A percentile compares a stretch with the other conserved stretches of the same genome.
Evolutionary conservation across 2,797 vertebrate genomes (phyloP).

Genomic region (Petrocephalus sullivani): DNA sequence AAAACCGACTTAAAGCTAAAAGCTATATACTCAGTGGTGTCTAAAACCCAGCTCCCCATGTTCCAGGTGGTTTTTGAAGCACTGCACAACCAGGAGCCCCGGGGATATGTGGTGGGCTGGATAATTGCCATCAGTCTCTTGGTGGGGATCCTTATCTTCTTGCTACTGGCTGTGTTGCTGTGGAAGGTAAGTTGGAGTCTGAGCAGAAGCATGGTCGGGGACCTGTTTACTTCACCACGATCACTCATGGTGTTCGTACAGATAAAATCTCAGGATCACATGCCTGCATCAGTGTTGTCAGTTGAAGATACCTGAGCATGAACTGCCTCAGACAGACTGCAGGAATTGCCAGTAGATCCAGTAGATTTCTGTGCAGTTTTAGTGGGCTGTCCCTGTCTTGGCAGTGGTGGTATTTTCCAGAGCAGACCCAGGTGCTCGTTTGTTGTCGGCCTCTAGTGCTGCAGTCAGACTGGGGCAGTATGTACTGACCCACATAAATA

Average conservation of each 20-base stretch:
- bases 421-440: not conserved
- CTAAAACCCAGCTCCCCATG: slow-evolving; percentile 31
- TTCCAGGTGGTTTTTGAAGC: slow-evolving; percentile 95
- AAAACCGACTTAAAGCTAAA: not conserved
- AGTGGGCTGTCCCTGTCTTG: not conserved
- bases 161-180: slow-evolving; percentile 89
- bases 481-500: not conserved
- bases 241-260: not conserved
- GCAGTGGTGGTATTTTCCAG: not conserved
- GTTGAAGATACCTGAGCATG: not conserved
- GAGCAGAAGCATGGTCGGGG: not conserved
- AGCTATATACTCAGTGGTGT: not conserved
- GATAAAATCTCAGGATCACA: not conserved
- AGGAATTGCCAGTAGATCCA: not conserved
- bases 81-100: slow-evolving; percentile 93
- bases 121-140: slow-evolving; percentile 98
- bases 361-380: not conserved
- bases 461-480: not conserved
- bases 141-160: slow-evolving; percentile 96
- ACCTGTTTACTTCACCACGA: not conserved
- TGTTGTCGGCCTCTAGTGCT: not conserved
- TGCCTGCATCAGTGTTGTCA: not conserved
- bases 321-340: not conserved
- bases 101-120: slow-evolving; percentile 96
- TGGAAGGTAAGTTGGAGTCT: slow-evolving; percentile 83